Percentiles rank a stretch among this genome's conserved stretches.
phyloP scores from a whole-genome alignment of 2,888 invertebrate species.

The Corythucha ciliata region DNA sequence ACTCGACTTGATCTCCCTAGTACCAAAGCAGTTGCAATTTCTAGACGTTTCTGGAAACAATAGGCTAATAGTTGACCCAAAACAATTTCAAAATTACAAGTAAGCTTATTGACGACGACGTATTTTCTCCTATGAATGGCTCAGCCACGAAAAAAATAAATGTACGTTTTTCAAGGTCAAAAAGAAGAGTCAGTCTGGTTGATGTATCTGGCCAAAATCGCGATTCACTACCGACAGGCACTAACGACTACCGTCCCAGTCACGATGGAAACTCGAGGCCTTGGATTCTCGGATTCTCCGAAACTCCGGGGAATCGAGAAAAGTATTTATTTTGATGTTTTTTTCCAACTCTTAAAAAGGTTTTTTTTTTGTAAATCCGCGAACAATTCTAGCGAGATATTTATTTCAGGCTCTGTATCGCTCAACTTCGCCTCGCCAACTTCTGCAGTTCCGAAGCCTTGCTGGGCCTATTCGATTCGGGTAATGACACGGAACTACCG shows the following conservation, averaged over 20 bases:
- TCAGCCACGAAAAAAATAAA: not conserved
- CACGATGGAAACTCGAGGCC: constrained; percentile 44
- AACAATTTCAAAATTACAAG: constrained; percentile 69
- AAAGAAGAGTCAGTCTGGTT: constrained; percentile 65
- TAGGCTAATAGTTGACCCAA: constrained; percentile 70
- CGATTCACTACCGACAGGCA: constrained; percentile 51
- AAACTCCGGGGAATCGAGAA: constrained; percentile 64
- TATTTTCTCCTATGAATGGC: constrained; percentile 6
- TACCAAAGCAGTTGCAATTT: constrained; percentile 74
- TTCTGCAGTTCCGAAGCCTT: constrained; percentile 73
- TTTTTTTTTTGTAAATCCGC: not conserved
- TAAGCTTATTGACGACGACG: constrained; percentile 38
- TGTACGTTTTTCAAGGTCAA: constrained; percentile 29
- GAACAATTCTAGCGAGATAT: not conserved
- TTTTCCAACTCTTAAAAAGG: not conserved
- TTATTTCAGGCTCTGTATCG: constrained; percentile 53
- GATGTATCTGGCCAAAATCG: constrained; percentile 75
- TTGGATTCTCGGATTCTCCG: constrained; percentile 77
- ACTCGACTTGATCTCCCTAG: constrained; percentile 62
- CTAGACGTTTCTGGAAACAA: constrained; percentile 76
- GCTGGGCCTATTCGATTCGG: constrained; percentile 74
- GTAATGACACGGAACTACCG: constrained; percentile 59
- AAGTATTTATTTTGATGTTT: constrained; percentile 39
- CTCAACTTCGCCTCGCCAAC: constrained; percentile 65
- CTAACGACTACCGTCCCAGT: constrained; percentile 40